These are phyloP conservation scores for Cladopsammia gracilis DNA, from an alignment of 64 coral and sea anemone genomes.

Conservation along the genomic window DNA sequence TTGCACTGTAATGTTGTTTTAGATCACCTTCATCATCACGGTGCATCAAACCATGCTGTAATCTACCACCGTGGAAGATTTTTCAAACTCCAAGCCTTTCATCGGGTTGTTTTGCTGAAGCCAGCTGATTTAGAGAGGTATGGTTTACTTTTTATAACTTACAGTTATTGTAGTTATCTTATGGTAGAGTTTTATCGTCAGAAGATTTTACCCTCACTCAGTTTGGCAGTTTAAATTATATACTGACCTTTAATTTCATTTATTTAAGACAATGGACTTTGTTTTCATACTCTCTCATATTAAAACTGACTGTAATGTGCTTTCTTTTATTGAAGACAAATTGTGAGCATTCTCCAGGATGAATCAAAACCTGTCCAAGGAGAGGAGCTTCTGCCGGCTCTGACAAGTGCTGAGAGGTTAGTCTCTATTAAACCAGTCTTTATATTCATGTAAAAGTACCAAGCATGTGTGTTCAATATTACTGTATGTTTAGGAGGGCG, in stretches of 20 bases:
- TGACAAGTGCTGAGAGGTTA: constrained; percentile 92
- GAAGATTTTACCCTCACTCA: no score
- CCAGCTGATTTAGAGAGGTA: constrained; percentile 89
- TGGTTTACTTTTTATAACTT: neutral
- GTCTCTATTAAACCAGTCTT: no score
- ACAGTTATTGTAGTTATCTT: no score
- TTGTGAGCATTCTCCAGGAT: constrained; percentile 89
- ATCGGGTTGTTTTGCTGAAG: constrained; percentile 79
- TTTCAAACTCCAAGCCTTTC: constrained; percentile 75
- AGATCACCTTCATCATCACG: constrained; percentile 55
- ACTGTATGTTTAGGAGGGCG: no score
- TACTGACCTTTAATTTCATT: no score
- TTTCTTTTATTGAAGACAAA: constrained; percentile 71
- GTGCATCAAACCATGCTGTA: constrained; percentile 60
- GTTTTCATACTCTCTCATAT: neutral
- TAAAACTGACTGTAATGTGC: neutral
- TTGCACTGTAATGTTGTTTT: neutral
- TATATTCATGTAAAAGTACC: neutral
- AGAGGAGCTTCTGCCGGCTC: constrained; percentile 83
- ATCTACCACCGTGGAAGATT: constrained; percentile 87
- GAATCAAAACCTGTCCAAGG: constrained; percentile 82
- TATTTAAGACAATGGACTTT: neutral
- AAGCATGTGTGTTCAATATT: no score
- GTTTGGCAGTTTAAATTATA: no score
- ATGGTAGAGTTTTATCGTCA: no score